Evolutionary conservation across 2,888 invertebrate genomes (phyloP).

Genomic region (Chymomyza fuscimana): DNA sequence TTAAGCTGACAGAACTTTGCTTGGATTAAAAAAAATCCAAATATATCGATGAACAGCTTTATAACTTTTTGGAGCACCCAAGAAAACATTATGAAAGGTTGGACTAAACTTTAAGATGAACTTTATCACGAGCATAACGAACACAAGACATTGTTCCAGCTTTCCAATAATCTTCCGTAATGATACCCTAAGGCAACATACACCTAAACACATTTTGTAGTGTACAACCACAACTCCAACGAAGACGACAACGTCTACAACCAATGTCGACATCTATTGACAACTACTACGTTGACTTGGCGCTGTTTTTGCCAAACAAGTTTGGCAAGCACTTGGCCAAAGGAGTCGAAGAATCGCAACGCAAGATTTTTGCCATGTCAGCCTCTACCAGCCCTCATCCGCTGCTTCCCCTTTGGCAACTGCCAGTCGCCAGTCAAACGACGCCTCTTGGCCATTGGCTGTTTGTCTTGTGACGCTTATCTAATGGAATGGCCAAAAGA

Average conservation of each 20-base stretch:
- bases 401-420: background rate
- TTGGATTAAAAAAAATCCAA: no score
- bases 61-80: no score
- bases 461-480: conserved; percentile 68
- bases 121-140: no score
- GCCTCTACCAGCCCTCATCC: background rate
- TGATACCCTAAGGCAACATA: background rate
- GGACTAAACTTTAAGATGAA: no score
- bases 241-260: conserved; percentile 28
- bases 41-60: no score
- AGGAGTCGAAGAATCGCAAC: conserved; percentile 18
- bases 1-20: no score
- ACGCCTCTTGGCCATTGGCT: conserved; percentile 51
- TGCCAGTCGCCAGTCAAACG: background rate
- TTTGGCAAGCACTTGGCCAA: conserved; percentile 47
- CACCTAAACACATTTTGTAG: background rate
- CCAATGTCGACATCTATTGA: conserved; percentile 26
- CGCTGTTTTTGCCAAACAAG: conserved; percentile 59
- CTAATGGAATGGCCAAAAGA: conserved; percentile 65
- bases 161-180: no score
- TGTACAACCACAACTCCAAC: conserved; percentile 16
- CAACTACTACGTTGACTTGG: conserved; percentile 19
- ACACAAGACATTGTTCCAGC: no score
- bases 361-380: background rate
- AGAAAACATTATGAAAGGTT: no score